Evolutionary conservation across 2,113 vertebrate species (phyloP).

Genomic region (Calcarius ornatus): DNA sequence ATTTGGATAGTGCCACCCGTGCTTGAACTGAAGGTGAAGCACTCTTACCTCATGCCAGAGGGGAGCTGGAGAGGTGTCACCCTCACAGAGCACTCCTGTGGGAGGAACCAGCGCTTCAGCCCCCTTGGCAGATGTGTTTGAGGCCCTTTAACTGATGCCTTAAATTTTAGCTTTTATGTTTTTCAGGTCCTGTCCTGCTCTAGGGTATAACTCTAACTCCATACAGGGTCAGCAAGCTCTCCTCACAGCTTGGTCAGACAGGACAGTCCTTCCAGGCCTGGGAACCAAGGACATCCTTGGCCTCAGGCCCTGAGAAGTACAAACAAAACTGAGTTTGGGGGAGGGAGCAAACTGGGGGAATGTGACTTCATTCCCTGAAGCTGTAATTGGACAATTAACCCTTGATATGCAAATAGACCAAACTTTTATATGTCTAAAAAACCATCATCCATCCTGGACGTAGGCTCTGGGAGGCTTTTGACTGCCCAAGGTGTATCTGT

Average conservation of each 20-base stretch:
- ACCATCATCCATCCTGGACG: background rate
- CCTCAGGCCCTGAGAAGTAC: accelerated
- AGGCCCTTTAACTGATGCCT: background rate
- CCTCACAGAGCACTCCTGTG: background rate
- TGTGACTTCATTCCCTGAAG: background rate
- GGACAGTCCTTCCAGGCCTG: background rate
- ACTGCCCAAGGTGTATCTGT: background rate
- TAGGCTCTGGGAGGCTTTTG: background rate
- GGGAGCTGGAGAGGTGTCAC: background rate
- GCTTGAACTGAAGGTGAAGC: background rate
- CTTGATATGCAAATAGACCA: background rate
- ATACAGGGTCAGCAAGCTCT: background rate
- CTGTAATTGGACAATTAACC: background rate
- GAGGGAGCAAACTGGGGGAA: background rate
- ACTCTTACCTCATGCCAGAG: background rate
- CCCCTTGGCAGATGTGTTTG: accelerated
- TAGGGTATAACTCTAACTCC: background rate
- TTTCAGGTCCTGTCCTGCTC: background rate
- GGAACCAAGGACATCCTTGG: background rate
- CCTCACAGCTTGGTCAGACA: background rate
- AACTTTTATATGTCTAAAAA: background rate
- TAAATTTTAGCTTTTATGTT: too few species aligned
- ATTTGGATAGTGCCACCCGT: background rate
- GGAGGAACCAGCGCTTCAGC: background rate
- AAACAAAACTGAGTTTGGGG: background rate